Evolutionary conservation across 2,888 invertebrate species (phyloP), one percentile per base, ranked within the genome.

Genomic region (Dolomedes plantarius): DNA sequence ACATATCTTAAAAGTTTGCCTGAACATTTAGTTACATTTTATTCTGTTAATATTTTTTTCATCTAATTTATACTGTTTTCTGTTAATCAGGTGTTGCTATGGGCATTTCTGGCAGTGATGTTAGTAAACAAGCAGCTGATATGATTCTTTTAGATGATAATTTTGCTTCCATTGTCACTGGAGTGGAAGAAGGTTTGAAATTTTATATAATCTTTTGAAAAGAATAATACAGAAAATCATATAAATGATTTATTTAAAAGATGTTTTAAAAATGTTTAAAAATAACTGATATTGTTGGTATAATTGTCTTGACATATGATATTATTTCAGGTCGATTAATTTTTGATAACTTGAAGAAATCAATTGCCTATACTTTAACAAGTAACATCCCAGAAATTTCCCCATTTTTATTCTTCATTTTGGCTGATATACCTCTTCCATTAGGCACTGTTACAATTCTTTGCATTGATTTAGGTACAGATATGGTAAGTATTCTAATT

Each of bases 61-160:
- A n/a, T n/a, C n/a, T n/a, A n/a, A n/a, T n/a, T n/a, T n/a, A n/a
- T n/a, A n/a, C n/a, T n/a, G n/a, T n/a, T 16, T 36, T 32, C 0
- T 32, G 0, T 9, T 19, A n/a, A 31, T 1, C 64, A 90, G 90
- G 95, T 62, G 93, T 95, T 32, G 95, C 95, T 0, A 95, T 95
- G 95, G 95, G 95, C 19, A 95, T 95, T 81, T 93, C 94, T 74
- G 95, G 95, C 9, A 94, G 95, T 9, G 95, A 95, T 90, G 95
- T 94, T 11, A 95, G 95, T 6, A 96, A 96, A 92, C 98, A 99
- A 94, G 99, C 99, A 74, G 99, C 99, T 90, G 99, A 99, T 94
- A 99, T 99, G 99, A 98, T 99, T 91, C 93, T 99, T 90, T 94
- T 99, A 89, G 99, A 99, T 91, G 99, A 99, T 92, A 99, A 99